Base-by-base conservation (phyloP, 2,113 vertebrate species). In the Phrynosoma blainvillii region DNA sequence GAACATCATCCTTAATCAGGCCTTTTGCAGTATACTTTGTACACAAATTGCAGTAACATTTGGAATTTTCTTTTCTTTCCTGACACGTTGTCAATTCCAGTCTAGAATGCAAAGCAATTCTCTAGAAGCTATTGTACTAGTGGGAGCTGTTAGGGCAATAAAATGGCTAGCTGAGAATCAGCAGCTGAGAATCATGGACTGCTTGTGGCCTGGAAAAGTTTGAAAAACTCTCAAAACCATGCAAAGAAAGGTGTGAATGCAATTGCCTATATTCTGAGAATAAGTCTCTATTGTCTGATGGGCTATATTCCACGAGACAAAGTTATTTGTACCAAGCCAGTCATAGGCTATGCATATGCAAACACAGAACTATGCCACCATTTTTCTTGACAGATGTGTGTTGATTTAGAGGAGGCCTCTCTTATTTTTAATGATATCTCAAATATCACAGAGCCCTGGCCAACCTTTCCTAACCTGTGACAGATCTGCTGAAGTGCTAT, bases 101-200 rank as follows among this genome's bases (percentile, higher is more conserved):
- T 89, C 80, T 88, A 83, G 74, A 68, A 87, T 77, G 70, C 89
- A 59, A 21, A 92, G 54, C 88, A 76, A 27, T 92, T 91, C 79
- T 88, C 11, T 79, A 59, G 32, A 92, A 91, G 84, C 71, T 83
- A 89, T 90, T 56, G 84, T 32, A 40, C 74, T 36, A 76, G 1
- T 82, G 30, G 9, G 81, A 87, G 88, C 87, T 47, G 86, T 88
- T 94, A 93, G 84, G 80, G 86, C 1, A 54, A 81, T 10, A 81
- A 89, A 88, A 59, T 30, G 52, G 86, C 83, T 77, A 89, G 47
- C 25, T 40, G 83, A 89, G 81, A 89, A 59, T 85, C 84, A 86
- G 59, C 83, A 90, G 88, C 89, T 87, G 87, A 82, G 36, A 0
- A 84, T 80, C 77, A 47, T 20, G 11, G 3, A 16, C 27, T 2